Evolutionary conservation across 2,113 vertebrate species (phyloP).

Genomic region (Myiagra hebetior): DNA sequence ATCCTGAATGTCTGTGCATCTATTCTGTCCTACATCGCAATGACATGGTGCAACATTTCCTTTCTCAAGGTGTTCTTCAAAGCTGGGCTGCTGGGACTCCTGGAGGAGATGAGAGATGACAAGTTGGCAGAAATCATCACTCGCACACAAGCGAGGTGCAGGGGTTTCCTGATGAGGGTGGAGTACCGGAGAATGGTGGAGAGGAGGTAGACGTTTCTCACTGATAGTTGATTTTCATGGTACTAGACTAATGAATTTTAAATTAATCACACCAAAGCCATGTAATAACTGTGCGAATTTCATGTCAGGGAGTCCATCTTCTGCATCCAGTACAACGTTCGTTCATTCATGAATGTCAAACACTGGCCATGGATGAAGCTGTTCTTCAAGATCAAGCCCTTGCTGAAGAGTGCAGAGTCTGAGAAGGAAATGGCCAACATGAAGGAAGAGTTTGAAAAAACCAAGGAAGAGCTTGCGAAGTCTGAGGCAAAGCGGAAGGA

Average conservation of each 20-base stretch:
- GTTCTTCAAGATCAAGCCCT: conserved; percentile 83
- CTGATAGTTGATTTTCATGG: background rate
- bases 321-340: conserved; percentile 84
- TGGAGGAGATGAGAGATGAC: conserved; percentile 89
- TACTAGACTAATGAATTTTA: background rate
- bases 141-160: conserved; percentile 79
- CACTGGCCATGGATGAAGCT: conserved; percentile 83
- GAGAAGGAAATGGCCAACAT: conserved; percentile 72
- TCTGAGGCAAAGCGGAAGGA: too few relatives aligned
- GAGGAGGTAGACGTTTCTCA: conserved; percentile 66
- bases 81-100: conserved; percentile 85
- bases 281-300: background rate
- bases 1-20: background rate
- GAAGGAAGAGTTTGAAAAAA: conserved; percentile 79
- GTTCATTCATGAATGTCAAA: conserved; percentile 86
- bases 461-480: conserved; percentile 77
- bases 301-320: conserved; percentile 77
- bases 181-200: conserved; percentile 85
- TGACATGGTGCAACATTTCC: background rate
- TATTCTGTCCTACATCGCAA: background rate
- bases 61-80: conserved; percentile 88
- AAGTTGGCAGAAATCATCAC: conserved; percentile 86
- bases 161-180: conserved; percentile 83
- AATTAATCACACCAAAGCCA: background rate
- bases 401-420: conserved; percentile 71